These are phyloP conservation scores for Prionailurus bengalensis DNA, from an alignment of 2,113 vertebrate genomes.

Conservation along the genomic window DNA sequence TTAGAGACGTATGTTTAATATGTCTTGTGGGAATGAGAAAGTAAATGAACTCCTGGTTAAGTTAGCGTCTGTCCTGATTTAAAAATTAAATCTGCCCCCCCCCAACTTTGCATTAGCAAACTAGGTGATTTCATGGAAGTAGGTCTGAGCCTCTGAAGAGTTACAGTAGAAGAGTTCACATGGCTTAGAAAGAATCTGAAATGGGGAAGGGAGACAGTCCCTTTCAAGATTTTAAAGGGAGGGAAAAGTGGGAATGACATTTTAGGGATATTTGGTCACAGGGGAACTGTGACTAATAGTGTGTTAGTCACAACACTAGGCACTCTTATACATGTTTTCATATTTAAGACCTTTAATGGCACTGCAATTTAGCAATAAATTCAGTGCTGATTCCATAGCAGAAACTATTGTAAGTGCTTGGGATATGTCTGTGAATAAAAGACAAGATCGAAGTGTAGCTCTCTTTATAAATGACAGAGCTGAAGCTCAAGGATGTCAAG, in stretches of 20 bases:
- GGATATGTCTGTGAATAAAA: neutral
- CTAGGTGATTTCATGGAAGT: conserved; percentile 47
- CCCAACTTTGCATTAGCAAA: neutral
- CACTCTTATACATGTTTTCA: neutral
- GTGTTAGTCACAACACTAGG: neutral
- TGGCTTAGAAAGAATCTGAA: neutral
- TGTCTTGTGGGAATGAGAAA: conserved; percentile 58
- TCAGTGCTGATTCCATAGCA: neutral
- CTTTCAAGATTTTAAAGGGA: conserved; percentile 43
- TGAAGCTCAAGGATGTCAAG: neutral
- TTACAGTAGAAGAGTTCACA: neutral
- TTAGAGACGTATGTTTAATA: conserved; percentile 25
- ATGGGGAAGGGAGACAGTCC: neutral
- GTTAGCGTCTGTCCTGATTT: conserved; percentile 49
- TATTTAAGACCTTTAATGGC: neutral
- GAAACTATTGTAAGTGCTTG: neutral
- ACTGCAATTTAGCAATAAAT: neutral
- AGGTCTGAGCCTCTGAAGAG: neutral
- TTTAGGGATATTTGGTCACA: conserved; percentile 23
- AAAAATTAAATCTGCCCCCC: neutral
- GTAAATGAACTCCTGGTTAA: conserved; percentile 55
- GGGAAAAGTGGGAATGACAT: neutral
- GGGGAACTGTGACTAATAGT: neutral
- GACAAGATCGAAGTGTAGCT: neutral
- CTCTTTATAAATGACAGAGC: neutral